Conservation (phyloP, 2,113 vertebrate species). For the Gnathonemus echidnorhynchus region DNA sequence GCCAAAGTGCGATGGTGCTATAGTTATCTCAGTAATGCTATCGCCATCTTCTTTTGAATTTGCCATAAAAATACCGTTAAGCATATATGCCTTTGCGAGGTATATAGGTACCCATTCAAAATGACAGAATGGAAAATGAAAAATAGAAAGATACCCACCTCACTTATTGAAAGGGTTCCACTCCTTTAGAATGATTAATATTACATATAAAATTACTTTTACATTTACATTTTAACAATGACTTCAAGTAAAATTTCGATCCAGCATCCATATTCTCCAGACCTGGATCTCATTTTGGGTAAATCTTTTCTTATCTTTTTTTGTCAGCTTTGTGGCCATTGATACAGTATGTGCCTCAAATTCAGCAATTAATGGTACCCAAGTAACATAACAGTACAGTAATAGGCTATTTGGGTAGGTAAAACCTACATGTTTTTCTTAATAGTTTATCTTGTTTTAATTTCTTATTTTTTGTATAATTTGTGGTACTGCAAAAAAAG, state of each 20-base stretch:
- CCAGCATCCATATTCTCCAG: not conserved
- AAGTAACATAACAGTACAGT: not conserved
- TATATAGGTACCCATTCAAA: not conserved
- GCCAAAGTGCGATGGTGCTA: not conserved
- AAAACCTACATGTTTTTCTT: not conserved
- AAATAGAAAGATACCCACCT: not conserved
- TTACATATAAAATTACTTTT: not conserved
- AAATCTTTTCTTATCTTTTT: not conserved
- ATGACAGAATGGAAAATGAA: not conserved
- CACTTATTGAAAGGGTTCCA: not conserved
- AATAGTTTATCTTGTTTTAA: not conserved
- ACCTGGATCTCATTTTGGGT: not conserved
- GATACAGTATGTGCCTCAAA: not conserved
- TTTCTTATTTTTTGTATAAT: not conserved
- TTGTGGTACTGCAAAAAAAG: not conserved
- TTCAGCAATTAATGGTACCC: not conserved
- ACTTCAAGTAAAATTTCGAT: not conserved
- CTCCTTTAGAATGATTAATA: not conserved
- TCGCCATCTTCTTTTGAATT: not conserved
- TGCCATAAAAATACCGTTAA: not conserved
- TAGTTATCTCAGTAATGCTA: not conserved
- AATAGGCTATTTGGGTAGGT: not conserved
- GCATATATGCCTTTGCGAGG: not conserved
- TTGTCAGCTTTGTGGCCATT: not conserved
- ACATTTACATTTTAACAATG: not conserved